Base-by-base conservation (phyloP, 2,888 invertebrate species). In the Meliscaeva auricollis region DNA sequence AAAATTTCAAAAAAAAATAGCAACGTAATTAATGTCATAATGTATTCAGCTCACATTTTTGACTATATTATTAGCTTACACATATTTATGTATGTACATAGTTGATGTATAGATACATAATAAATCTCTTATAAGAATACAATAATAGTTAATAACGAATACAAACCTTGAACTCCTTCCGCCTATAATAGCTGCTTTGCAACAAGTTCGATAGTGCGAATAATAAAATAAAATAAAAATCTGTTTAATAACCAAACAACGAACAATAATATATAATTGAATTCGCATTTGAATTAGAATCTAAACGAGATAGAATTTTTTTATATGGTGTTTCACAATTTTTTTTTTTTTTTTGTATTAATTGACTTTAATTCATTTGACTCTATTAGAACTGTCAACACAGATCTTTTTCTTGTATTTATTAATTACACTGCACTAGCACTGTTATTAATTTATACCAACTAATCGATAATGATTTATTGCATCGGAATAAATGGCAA, bases 131-230 rank as follows among this genome's bases (percentile, higher is more conserved):
- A 54, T 44, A 44, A 30, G 2, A 26, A n/a, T 7, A 26, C 13
- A 38, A 32, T 35, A 69, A 30, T 41, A 48, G 17, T 13, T 38
- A 54, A 70, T 70, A 52, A 50, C 66, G 52, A 30, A 64, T 66
- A 76, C 76, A 38, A 76, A 82, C 77, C 77, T 82, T 82, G 82
- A 82, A 77, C 77, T 77, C 66, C 72, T 72, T 72, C 17, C 38
- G 9, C 7, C 74, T 30, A 26, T n/a, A 50, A 4, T 6, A 15
- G 30, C 22, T 6, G 7, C 13, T 64, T 26, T 64, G 66, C 35
- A 52, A 70, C 56, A 56, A 56, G 58, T 80, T 56, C 48, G 62
- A 56, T 69, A 62, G 62, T 70, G 70, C 80, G 62, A 75, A 64
- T 46, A n/a, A 64, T 46, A 26, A 32, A 11, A 13, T 44, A 75